Percentiles rank a stretch among this genome's conserved stretches.
phyloP scores from a whole-genome alignment of 1,140 invertebrate species.

The Megalonaias nervosa region DNA sequence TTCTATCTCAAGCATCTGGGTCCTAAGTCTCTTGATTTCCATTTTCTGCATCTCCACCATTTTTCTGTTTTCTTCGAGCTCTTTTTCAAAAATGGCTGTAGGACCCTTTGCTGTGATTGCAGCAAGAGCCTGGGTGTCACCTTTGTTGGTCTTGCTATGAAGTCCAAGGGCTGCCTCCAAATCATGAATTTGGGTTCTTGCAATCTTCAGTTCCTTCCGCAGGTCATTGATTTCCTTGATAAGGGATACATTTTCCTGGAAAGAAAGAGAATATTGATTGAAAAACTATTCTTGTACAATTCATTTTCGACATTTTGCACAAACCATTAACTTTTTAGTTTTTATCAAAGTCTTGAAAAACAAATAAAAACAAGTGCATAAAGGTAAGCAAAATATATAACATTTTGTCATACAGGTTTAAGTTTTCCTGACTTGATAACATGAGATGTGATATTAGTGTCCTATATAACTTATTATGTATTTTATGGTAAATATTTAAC shows the following conservation, averaged over 20 bases:
- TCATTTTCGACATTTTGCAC: not conserved
- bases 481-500: too few species aligned
- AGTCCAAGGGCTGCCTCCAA: conserved; percentile 81
- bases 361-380: not conserved
- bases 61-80: conserved; percentile 74
- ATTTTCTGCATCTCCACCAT: conserved; percentile 68
- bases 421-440: too few species aligned
- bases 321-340: not conserved
- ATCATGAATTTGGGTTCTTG: conserved; percentile 77
- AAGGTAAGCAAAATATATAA: too few species aligned
- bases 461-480: too few species aligned
- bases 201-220: conserved; percentile 79
- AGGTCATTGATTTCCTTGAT: conserved; percentile 83
- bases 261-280: conserved; percentile 29
- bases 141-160: conserved; percentile 72
- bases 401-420: too few species aligned
- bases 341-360: not conserved
- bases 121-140: conserved; percentile 75
- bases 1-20: conserved; percentile 59
- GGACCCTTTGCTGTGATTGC: conserved; percentile 75
- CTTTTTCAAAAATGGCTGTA: conserved; percentile 77
- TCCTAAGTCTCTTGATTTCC: conserved; percentile 66
- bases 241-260: conserved; percentile 83
- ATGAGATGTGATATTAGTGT: too few species aligned
- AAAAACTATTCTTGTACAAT: not conserved